phyloP scores from a whole-genome alignment of 35 echinoderm and acorn worm species.

The Anneissia japonica region DNA sequence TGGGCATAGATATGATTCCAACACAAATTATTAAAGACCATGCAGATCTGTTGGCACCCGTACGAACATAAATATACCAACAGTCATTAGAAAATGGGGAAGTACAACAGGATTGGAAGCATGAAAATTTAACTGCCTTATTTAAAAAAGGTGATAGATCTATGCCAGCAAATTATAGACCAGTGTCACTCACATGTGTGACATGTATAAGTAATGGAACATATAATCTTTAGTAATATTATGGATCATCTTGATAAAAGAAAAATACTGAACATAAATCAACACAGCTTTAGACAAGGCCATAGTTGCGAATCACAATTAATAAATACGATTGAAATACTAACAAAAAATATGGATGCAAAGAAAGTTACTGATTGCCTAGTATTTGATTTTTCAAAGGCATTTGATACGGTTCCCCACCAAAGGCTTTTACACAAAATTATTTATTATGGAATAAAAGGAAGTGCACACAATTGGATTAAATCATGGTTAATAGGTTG shows the following conservation, averaged over 20 bases:
- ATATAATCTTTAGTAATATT: slow-evolving; percentile 46
- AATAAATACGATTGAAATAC: slow-evolving; percentile 8
- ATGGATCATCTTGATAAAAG: slow-evolving; percentile 34
- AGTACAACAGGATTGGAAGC: slow-evolving; percentile 32
- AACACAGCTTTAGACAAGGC: slow-evolving; percentile 42
- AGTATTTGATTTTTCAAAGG: not conserved
- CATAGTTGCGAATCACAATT: slow-evolving; percentile 45
- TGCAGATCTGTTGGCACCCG: not conserved
- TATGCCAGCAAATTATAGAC: slow-evolving; percentile 37
- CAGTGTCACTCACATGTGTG: slow-evolving; percentile 40
- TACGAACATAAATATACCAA: slow-evolving; percentile 13
- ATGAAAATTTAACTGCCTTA: slow-evolving; percentile 31
- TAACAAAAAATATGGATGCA: slow-evolving; percentile 14
- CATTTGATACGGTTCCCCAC: no score
- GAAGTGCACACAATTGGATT: not conserved
- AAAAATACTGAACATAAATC: slow-evolving; percentile 11
- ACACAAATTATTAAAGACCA: no score
- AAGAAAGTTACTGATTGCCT: not conserved
- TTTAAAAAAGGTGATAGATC: slow-evolving; percentile 35
- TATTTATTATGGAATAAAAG: not conserved
- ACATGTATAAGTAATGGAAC: slow-evolving; percentile 39
- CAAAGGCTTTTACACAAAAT: no score
- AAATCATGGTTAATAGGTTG: not conserved
- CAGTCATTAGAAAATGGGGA: slow-evolving; percentile 2
- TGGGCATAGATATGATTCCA: no score